phyloP scores from a whole-genome alignment of 2,113 vertebrate species.

The Bos indicus region DNA sequence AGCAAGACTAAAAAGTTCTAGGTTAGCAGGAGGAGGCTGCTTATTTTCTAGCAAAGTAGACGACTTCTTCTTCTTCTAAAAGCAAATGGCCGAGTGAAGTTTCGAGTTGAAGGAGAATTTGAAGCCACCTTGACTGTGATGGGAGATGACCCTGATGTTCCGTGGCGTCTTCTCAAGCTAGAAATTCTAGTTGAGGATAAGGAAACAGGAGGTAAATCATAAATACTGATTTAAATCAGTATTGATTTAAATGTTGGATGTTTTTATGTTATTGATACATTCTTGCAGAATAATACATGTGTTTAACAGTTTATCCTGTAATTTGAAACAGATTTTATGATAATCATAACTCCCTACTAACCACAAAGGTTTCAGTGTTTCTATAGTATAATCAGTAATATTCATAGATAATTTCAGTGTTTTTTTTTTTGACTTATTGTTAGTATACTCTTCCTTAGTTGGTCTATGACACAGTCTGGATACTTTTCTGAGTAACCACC shows the following conservation, averaged over 20 bases:
- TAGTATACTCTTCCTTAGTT: background rate
- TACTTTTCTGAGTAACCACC: conserved; percentile 40
- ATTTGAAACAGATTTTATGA: conserved; percentile 20
- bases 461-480: background rate
- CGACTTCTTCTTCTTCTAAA: conserved; percentile 54
- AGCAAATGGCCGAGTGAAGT: conserved; percentile 98
- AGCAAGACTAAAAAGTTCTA: conserved; percentile 10
- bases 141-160: conserved; percentile 98
- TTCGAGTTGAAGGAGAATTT: conserved; percentile 98
- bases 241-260: background rate
- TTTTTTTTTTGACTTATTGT: background rate
- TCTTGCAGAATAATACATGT: background rate
- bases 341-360: background rate
- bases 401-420: background rate
- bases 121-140: conserved; percentile 98
- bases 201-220: conserved; percentile 94
- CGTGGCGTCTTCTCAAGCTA: conserved; percentile 97
- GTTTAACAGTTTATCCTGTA: background rate
- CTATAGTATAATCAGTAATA: conserved; percentile 19
- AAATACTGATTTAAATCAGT: conserved; percentile 6
- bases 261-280: conserved; percentile 43
- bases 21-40: conserved; percentile 3
- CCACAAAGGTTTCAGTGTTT: conserved; percentile 11
- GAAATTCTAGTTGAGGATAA: conserved; percentile 99
- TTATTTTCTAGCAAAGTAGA: conserved; percentile 28